Evolutionary conservation across 2,797 vertebrate species (phyloP).

Genomic region (Toxotes lorentzi): DNA sequence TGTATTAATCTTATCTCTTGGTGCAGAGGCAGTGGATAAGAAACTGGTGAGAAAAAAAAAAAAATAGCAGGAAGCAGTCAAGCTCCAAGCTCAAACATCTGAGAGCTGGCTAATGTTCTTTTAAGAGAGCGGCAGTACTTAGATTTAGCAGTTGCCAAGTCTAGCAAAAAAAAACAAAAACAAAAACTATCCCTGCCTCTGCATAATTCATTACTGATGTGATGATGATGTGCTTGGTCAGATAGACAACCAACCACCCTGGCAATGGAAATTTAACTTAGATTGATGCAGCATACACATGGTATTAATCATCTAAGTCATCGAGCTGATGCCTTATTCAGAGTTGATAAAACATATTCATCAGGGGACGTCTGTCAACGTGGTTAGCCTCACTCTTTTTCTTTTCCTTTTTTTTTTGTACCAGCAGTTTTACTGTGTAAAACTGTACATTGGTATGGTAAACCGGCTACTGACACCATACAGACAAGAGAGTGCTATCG

Average conservation of each 20-base stretch:
- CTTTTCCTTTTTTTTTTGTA: not conserved
- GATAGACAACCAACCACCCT: slow-evolving; percentile 66
- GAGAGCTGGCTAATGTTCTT: slow-evolving; percentile 70
- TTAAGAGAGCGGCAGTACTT: slow-evolving; percentile 74
- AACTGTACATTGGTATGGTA: not conserved
- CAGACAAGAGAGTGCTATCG: no score
- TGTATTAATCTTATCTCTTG: slow-evolving; percentile 67
- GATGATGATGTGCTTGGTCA: slow-evolving; percentile 73
- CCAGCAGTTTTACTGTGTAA: slow-evolving; percentile 18
- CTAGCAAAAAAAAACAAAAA: slow-evolving; percentile 18
- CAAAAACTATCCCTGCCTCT: slow-evolving; percentile 44
- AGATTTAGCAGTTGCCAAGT: slow-evolving; percentile 64
- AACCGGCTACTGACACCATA: no score
- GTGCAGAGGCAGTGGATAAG: slow-evolving; percentile 59
- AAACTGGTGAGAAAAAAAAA: slow-evolving; percentile 24
- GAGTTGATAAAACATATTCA: slow-evolving; percentile 58
- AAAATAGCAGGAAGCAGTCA: slow-evolving; percentile 59
- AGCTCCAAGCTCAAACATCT: slow-evolving; percentile 62
- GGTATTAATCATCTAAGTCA: slow-evolving; percentile 63
- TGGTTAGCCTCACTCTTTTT: slow-evolving; percentile 13
- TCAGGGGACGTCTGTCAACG: slow-evolving; percentile 34
- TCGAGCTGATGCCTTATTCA: slow-evolving; percentile 57
- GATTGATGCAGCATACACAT: slow-evolving; percentile 59
- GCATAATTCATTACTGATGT: slow-evolving; percentile 75
- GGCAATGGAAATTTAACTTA: slow-evolving; percentile 59